Percentiles rank a stretch among this genome's conserved stretches.
Conservation (phyloP, 1,140 invertebrate species). For the Arion vulgaris region DNA sequence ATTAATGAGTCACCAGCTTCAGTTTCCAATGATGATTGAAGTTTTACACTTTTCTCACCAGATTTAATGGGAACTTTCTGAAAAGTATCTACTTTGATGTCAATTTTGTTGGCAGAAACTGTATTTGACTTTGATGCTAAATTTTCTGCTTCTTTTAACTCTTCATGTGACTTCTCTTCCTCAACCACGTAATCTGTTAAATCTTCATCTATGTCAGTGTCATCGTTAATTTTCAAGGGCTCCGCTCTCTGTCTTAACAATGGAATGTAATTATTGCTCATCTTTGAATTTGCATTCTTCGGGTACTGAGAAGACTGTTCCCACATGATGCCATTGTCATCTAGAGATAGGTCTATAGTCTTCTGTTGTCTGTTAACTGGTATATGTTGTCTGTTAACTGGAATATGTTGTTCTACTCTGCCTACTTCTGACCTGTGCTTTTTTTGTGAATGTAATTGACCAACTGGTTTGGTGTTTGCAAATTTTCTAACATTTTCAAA, state of each 20-base stretch:
- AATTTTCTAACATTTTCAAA: constrained; percentile 5
- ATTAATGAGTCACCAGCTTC: not conserved
- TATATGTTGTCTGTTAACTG: no score
- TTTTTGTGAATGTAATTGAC: not conserved
- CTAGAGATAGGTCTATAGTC: constrained; percentile 39
- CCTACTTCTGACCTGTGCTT: not conserved
- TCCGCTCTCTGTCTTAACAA: not conserved
- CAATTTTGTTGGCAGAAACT: not conserved
- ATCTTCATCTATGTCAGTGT: constrained; percentile 23
- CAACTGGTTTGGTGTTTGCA: not conserved
- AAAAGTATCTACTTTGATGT: not conserved
- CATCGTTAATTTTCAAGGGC: not conserved
- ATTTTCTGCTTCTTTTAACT: not conserved
- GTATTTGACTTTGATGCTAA: not conserved
- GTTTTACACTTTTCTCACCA: constrained; percentile 13
- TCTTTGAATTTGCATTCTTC: not conserved
- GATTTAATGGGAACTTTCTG: not conserved
- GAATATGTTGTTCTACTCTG: no score
- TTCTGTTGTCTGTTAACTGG: not conserved
- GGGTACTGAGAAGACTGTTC: not conserved
- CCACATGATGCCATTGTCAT: constrained; percentile 54
- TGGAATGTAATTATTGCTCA: not conserved
- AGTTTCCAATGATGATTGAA: not conserved
- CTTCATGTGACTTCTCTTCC: constrained; percentile 1
- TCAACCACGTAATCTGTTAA: constrained; percentile 11